Evolutionary conservation across 2,797 vertebrate species (phyloP).

Genomic region (Liasis olivaceus): DNA sequence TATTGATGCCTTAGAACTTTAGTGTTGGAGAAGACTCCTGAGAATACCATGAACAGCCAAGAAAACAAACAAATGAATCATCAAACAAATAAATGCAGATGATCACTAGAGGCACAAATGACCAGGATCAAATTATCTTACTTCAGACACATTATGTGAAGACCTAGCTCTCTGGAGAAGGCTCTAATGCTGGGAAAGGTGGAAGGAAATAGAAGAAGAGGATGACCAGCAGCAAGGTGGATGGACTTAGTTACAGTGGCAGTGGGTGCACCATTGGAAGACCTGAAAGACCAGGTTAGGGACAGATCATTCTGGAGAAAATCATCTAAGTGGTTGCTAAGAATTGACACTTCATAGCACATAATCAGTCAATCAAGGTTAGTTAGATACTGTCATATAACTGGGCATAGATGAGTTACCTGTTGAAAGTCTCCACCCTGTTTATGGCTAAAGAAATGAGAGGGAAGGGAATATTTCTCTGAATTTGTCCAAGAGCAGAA

Average conservation of each 20-base stretch:
- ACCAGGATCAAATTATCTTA: neutral
- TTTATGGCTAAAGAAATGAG: neutral
- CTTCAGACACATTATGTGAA: neutral
- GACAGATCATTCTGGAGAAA: neutral
- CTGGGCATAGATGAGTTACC: neutral
- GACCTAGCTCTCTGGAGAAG: neutral
- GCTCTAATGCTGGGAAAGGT: neutral
- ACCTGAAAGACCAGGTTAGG: neutral
- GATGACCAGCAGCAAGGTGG: neutral
- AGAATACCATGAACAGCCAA: no score
- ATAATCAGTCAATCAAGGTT: neutral
- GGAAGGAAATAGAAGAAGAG: neutral
- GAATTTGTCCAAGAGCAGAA: neutral
- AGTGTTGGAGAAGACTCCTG: neutral
- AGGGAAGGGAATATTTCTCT: neutral
- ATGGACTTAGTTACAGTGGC: neutral
- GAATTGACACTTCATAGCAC: neutral
- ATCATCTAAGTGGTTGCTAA: neutral
- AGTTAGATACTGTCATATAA: neutral
- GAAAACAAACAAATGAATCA: neutral
- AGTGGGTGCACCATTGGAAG: neutral
- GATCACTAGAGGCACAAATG: neutral
- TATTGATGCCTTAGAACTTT: neutral
- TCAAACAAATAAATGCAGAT: neutral
- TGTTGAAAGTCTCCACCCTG: neutral